Conservation (phyloP, 2,888 invertebrate species). For the Campoletis raptor region DNA sequence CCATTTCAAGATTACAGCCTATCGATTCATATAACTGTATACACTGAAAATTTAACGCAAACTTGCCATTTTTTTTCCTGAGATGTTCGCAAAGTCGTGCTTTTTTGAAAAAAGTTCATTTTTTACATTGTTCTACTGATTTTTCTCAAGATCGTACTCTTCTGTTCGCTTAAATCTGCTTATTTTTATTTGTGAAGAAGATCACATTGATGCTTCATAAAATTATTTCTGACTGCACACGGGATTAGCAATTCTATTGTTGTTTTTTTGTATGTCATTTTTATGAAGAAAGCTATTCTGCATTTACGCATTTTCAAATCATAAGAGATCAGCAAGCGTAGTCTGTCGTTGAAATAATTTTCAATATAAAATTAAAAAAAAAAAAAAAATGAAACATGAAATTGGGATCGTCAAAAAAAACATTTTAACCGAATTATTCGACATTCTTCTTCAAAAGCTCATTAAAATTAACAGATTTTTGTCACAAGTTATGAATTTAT, state of each 20-base stretch:
- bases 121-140: neutral
- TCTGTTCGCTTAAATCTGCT: neutral
- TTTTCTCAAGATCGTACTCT: neutral
- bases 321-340: neutral
- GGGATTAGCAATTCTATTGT: too few relatives aligned
- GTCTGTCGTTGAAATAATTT: neutral
- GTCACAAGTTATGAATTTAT: neutral
- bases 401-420: neutral
- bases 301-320: neutral
- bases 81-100: neutral
- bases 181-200: neutral
- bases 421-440: neutral
- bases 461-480: neutral
- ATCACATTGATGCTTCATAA: neutral
- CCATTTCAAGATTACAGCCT: neutral
- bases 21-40: neutral
- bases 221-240: neutral
- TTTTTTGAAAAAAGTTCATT: neutral
- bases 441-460: neutral
- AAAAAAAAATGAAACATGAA: neutral
- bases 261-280: too few relatives aligned
- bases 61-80: neutral
- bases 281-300: neutral
- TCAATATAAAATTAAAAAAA: neutral
- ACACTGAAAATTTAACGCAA: neutral